These are phyloP conservation scores for Hybos culiciformis DNA, from an alignment of 2,888 invertebrate species.

Conservation along the genomic window DNA sequence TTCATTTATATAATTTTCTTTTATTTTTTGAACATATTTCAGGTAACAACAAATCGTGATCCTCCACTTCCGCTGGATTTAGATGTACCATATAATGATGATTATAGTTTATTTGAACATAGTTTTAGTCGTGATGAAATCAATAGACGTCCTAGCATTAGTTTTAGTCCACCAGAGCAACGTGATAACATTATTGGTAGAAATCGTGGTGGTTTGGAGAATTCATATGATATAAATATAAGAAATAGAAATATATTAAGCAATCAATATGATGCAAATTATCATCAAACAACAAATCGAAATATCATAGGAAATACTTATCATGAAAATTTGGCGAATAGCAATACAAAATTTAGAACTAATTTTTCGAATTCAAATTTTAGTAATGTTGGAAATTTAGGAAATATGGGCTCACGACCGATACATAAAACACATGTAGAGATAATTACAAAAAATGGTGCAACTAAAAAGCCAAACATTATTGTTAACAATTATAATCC, in stretches of 20 bases:
- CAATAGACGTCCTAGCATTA: not conserved
- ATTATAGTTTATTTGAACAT: slow-evolving; percentile 39
- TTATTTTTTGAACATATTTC: slow-evolving; percentile 14
- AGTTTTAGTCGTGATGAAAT: slow-evolving; percentile 22
- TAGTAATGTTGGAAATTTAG: slow-evolving; percentile 19
- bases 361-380: slow-evolving; percentile 12
- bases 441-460: slow-evolving; percentile 50
- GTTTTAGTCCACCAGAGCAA: not conserved
- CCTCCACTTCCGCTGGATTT: slow-evolving; percentile 51
- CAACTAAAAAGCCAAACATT: slow-evolving; percentile 48
- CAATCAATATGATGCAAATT: slow-evolving; percentile 25
- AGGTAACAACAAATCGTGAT: slow-evolving; percentile 34
- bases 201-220: slow-evolving; percentile 6
- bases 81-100: slow-evolving; percentile 51
- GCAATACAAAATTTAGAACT: slow-evolving; percentile 12
- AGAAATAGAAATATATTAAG: slow-evolving; percentile 35
- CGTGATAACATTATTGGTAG: not conserved
- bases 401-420: slow-evolving; percentile 36
- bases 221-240: slow-evolving; percentile 11
- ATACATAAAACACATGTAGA: slow-evolving; percentile 55
- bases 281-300: slow-evolving; percentile 8
- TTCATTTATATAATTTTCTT: slow-evolving; percentile 9
- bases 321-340: slow-evolving; percentile 5
- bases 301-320: slow-evolving; percentile 15
- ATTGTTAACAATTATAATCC: slow-evolving; percentile 44